Percentiles rank a stretch among this genome's conserved stretches.
phyloP scores from a whole-genome alignment of 2,888 invertebrate genomes.

The Myopa tessellatipennis region DNA sequence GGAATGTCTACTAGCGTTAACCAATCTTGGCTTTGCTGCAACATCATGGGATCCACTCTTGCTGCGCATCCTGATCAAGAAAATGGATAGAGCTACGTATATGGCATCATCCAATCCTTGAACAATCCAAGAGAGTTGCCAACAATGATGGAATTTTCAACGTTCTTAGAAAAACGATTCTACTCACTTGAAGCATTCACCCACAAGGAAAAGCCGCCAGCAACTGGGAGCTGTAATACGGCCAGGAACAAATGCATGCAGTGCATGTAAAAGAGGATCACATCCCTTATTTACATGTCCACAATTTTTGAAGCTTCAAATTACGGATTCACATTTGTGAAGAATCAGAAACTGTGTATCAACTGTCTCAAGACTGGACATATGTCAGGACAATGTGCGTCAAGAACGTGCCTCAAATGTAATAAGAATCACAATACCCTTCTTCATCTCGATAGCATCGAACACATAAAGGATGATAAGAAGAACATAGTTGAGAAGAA shows the following conservation, averaged over 20 bases:
- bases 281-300: neutral
- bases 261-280: neutral
- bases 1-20: too few species aligned
- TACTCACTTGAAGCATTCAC: neutral
- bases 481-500: neutral
- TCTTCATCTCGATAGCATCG: neutral
- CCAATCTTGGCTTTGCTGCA: too few species aligned
- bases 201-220: neutral
- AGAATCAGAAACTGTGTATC: too few species aligned
- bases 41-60: too few species aligned
- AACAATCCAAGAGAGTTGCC: neutral
- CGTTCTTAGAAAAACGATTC: conserved; percentile 1
- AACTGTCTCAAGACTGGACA: too few species aligned
- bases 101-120: conserved; percentile 4
- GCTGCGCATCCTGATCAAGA: too few species aligned
- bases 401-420: neutral
- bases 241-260: neutral
- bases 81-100: neutral
- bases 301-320: neutral
- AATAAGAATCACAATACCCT: neutral
- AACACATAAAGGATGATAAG: neutral
- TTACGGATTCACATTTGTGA: neutral
- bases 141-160: neutral
- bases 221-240: neutral
- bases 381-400: neutral